phyloP scores from a whole-genome alignment of 2,888 invertebrate species.

The Crepidodera aurea region DNA sequence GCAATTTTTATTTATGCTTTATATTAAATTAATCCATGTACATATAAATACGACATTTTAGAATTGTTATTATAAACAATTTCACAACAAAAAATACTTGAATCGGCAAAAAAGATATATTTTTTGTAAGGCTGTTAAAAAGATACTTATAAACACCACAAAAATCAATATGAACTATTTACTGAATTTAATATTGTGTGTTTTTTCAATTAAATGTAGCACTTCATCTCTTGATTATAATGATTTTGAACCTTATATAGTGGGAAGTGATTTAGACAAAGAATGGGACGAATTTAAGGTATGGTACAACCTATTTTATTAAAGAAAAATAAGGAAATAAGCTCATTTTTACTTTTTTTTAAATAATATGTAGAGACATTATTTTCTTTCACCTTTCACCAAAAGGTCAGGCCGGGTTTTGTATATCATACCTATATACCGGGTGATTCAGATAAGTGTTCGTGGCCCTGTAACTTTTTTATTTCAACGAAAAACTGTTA shows the following conservation, averaged over 20 bases:
- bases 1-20: no score
- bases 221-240: slow-evolving; percentile 19
- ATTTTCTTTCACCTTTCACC: no score
- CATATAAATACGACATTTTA: background rate
- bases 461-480: no score
- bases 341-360: background rate
- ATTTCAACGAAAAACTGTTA: no score
- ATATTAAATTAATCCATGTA: no score
- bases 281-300: slow-evolving; percentile 52
- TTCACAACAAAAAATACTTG: slow-evolving; percentile 20
- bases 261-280: slow-evolving; percentile 41
- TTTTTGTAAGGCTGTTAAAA: background rate
- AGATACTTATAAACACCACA: slow-evolving; percentile 1
- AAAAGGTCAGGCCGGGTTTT: no score
- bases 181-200: slow-evolving; percentile 18
- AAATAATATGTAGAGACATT: no score
- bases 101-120: slow-evolving; percentile 18
- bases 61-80: slow-evolving; percentile 18
- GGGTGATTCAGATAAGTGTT: no score
- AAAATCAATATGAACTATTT: slow-evolving; percentile 31
- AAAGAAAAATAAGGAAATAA: background rate
- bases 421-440: no score
- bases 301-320: slow-evolving; percentile 21
- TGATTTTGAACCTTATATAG: slow-evolving; percentile 3
- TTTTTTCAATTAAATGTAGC: slow-evolving; percentile 11